Conservation (phyloP, 2,113 vertebrate species). For the Aramus guarauna region DNA sequence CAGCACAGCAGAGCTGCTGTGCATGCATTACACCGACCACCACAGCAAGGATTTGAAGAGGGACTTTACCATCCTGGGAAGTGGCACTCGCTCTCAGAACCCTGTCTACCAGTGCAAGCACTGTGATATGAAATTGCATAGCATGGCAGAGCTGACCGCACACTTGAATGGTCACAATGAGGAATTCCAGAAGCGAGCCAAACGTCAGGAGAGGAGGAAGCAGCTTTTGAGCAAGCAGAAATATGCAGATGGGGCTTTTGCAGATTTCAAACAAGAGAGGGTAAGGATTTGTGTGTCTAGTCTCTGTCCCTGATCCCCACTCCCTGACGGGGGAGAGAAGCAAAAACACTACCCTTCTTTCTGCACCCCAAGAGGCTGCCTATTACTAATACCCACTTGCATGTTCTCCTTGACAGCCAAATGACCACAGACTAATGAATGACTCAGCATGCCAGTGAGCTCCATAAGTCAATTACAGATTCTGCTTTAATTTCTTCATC, state of each 20-base stretch:
- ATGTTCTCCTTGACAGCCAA: conserved; percentile 71
- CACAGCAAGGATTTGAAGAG: conserved; percentile 92
- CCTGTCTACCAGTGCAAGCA: conserved; percentile 92
- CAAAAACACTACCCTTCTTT: no score
- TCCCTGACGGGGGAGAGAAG: background rate
- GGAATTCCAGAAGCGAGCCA: conserved; percentile 93
- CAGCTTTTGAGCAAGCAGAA: conserved; percentile 92
- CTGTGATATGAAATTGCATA: conserved; percentile 89
- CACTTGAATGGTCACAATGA: conserved; percentile 93
- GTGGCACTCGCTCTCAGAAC: conserved; percentile 73
- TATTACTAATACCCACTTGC: conserved; percentile 59
- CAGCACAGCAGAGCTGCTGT: conserved; percentile 85
- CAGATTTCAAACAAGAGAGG: conserved; percentile 89
- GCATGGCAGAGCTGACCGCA: conserved; percentile 82
- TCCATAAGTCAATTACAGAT: conserved; percentile 70
- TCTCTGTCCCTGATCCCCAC: conserved; percentile 42
- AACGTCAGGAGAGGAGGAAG: conserved; percentile 87
- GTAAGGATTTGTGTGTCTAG: conserved; percentile 74
- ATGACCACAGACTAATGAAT: conserved; percentile 65
- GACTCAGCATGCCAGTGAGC: conserved; percentile 69
- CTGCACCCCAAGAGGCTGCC: no score
- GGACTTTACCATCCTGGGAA: conserved; percentile 86
- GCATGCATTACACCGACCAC: conserved; percentile 95
- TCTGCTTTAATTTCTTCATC: conserved; percentile 65
- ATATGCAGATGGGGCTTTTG: conserved; percentile 77